Conservation (phyloP, 1,140 invertebrate genomes). For the Ceratosolen solmsi region DNA sequence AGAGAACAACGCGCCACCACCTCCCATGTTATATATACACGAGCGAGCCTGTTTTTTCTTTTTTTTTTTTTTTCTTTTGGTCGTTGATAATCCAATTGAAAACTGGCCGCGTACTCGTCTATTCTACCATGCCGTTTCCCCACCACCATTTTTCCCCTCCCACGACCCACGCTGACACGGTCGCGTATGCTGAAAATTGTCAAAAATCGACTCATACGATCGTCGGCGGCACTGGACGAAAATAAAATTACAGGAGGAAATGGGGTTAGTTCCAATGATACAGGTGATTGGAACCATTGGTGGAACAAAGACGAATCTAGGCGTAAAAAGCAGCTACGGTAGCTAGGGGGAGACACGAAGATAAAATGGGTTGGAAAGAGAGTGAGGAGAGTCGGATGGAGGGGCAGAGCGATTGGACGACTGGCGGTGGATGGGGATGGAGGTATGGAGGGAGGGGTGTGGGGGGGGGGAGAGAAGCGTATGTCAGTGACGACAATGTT, state of each 20-base stretch:
- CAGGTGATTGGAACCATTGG: slow-evolving; percentile 60
- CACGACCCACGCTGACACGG: too few relatives aligned
- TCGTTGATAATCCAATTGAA: slow-evolving; percentile 68
- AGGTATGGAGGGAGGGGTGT: too few relatives aligned
- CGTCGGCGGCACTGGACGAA: slow-evolving; percentile 59
- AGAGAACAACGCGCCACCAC: neutral
- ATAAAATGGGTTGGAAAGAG: neutral
- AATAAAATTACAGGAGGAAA: slow-evolving; percentile 69
- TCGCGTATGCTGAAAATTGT: slow-evolving; percentile 61
- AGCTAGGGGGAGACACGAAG: neutral
- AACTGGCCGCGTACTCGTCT: slow-evolving; percentile 51
- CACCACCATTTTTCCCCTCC: too few relatives aligned
- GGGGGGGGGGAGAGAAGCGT: too few relatives aligned
- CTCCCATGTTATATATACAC: slow-evolving; percentile 36
- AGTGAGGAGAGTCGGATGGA: neutral
- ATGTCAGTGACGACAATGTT: neutral
- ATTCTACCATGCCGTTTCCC: neutral
- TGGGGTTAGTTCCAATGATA: slow-evolving; percentile 65
- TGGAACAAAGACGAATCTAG: neutral
- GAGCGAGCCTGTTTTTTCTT: slow-evolving; percentile 56
- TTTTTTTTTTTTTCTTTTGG: slow-evolving; percentile 52
- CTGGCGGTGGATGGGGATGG: too few relatives aligned
- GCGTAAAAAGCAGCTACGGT: neutral
- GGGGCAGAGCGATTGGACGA: neutral
- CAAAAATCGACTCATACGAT: slow-evolving; percentile 70